A percentile compares a stretch with the other conserved stretches of the same genome.
These are phyloP conservation scores for Octodonta nipae DNA, from an alignment of 2,888 invertebrate species.

Conservation along the genomic window DNA sequence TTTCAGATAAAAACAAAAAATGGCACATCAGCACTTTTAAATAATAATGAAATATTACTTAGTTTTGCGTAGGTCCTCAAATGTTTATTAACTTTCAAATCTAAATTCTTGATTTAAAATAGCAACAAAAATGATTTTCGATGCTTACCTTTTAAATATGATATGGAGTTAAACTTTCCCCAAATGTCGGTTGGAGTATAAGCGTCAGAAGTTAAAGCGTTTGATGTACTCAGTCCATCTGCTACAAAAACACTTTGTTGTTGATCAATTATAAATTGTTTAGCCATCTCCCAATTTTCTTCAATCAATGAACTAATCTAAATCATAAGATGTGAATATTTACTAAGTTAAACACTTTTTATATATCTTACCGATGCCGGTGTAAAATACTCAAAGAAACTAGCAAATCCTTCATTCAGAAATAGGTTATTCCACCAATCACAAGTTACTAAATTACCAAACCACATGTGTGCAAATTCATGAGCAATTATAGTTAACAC, in stretches of 20 bases:
- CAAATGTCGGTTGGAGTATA: neutral
- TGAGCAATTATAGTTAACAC: conserved; percentile 58
- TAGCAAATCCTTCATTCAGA: conserved; percentile 65
- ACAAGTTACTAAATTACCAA: conserved; percentile 63
- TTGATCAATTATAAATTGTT: neutral
- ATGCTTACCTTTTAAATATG: conserved; percentile 3
- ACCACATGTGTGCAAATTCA: conserved; percentile 74
- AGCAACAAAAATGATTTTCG: no score
- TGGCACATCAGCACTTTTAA: no score
- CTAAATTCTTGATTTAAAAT: no score
- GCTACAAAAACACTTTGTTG: neutral
- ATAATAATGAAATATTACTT: no score
- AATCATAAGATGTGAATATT: no score
- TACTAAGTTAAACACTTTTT: no score
- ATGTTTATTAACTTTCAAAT: no score
- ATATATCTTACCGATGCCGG: conserved; percentile 14
- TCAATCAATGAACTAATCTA: neutral
- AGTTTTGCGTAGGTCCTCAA: no score
- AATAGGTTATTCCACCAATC: conserved; percentile 66
- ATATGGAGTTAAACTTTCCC: neutral
- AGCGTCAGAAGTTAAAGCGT: neutral
- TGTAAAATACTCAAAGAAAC: conserved; percentile 55
- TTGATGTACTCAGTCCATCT: neutral
- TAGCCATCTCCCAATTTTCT: neutral
- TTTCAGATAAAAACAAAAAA: no score